Percentiles rank a stretch among this genome's conserved stretches.
phyloP scores from a whole-genome alignment of 2,113 vertebrate species.

The Illadopsis cleaveri region DNA sequence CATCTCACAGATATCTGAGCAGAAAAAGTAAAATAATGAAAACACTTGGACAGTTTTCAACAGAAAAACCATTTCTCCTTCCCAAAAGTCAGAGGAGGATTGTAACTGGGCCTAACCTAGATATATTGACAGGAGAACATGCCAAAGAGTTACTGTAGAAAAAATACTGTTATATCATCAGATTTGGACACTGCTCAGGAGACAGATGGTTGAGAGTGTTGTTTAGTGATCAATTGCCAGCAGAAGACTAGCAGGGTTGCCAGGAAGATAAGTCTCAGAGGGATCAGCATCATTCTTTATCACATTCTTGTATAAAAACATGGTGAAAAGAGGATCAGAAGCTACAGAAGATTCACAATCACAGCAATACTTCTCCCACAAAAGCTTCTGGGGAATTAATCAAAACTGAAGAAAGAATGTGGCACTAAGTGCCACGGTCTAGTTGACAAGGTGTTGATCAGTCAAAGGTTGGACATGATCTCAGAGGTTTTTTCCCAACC shows the following conservation, averaged over 20 bases:
- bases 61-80: neutral
- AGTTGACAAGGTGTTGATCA: neutral
- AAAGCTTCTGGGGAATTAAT: neutral
- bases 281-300: neutral
- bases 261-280: neutral
- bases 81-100: neutral
- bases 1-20: neutral
- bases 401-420: neutral
- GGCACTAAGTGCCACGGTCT: neutral
- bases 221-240: neutral
- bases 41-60: neutral
- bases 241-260: neutral
- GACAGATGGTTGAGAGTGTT: neutral
- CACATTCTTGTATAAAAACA: neutral
- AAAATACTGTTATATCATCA: neutral
- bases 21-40: neutral
- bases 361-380: neutral
- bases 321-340: neutral
- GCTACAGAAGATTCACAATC: neutral
- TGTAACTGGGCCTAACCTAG: neutral
- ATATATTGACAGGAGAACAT: no score
- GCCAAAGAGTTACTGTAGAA: neutral
- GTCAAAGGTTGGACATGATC: neutral
- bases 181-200: neutral
- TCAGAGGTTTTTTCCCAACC: neutral